phyloP scores from a whole-genome alignment of 2,113 vertebrate genomes.

The Aptenodytes forsteri region DNA sequence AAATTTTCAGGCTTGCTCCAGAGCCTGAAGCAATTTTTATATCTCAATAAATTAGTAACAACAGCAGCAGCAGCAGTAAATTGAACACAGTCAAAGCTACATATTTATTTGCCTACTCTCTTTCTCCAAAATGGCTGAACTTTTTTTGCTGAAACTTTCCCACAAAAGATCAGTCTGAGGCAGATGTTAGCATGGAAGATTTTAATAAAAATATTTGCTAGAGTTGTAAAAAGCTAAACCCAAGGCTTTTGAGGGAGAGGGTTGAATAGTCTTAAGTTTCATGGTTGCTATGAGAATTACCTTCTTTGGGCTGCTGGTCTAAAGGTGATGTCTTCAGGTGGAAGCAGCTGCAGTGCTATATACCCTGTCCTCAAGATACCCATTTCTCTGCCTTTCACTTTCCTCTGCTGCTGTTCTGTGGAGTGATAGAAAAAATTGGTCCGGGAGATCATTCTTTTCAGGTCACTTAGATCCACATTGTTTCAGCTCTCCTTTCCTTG shows the following conservation, averaged over 20 bases:
- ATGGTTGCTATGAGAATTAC: not conserved
- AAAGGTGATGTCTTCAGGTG: not conserved
- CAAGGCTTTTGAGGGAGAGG: not conserved
- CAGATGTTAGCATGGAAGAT: not conserved
- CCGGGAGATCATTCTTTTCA: not conserved
- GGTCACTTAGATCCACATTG: not conserved
- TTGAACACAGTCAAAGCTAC: not conserved
- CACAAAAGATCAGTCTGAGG: not conserved
- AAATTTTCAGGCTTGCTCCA: not conserved
- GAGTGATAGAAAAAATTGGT: not conserved
- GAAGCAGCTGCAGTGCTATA: not conserved
- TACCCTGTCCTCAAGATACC: not conserved
- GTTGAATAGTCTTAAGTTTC: not conserved
- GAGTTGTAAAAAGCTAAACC: not conserved
- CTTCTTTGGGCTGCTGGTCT: not conserved
- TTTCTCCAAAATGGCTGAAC: not conserved
- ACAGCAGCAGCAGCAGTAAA: not conserved
- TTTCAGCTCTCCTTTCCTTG: not conserved
- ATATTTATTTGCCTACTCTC: not conserved
- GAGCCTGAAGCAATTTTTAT: not conserved
- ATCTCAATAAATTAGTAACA: not conserved
- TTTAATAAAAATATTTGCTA: not conserved
- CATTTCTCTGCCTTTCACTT: not conserved
- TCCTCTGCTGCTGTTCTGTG: not conserved
- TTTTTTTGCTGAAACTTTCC: not conserved